Percentiles rank a stretch among this genome's conserved stretches.
Conservation (phyloP, 2,113 vertebrate species). For the Aldabrachelys gigantea region DNA sequence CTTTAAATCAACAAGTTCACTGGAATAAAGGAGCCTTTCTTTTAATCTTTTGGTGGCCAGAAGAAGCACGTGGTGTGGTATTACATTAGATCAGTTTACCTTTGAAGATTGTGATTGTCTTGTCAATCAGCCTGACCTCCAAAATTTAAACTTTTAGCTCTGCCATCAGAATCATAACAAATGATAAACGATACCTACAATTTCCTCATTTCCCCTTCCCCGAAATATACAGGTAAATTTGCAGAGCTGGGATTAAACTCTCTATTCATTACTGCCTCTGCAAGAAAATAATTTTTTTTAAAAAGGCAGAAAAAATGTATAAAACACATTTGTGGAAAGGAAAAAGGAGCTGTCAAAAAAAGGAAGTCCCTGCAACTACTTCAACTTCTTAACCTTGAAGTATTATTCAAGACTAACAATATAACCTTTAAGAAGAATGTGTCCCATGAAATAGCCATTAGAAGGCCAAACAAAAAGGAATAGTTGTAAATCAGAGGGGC, state of each 20-base stretch:
- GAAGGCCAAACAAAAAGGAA: background rate
- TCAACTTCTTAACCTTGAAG: conserved; percentile 21
- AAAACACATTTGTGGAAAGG: conserved; percentile 18
- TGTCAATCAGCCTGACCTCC: background rate
- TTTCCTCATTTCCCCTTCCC: background rate
- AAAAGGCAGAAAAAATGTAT: background rate
- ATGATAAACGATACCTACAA: background rate
- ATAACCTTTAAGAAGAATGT: background rate
- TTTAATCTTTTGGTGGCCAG: background rate
- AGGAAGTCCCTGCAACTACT: conserved; percentile 64
- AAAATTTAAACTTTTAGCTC: background rate
- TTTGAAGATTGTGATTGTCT: background rate
- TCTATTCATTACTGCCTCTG: background rate
- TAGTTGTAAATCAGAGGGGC: background rate
- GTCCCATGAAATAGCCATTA: background rate
- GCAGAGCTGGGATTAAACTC: background rate
- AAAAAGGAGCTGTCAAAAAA: background rate
- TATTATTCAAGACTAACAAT: conserved; percentile 59
- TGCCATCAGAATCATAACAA: background rate
- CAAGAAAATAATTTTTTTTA: background rate
- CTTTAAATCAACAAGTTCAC: background rate
- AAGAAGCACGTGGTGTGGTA: background rate
- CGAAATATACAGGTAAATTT: background rate
- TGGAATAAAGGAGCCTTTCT: background rate
- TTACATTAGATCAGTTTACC: background rate